Evolutionary conservation across 1,140 invertebrate species (phyloP), one percentile per base, ranked within the genome.

Genomic region (Ridgeia piscesae): DNA sequence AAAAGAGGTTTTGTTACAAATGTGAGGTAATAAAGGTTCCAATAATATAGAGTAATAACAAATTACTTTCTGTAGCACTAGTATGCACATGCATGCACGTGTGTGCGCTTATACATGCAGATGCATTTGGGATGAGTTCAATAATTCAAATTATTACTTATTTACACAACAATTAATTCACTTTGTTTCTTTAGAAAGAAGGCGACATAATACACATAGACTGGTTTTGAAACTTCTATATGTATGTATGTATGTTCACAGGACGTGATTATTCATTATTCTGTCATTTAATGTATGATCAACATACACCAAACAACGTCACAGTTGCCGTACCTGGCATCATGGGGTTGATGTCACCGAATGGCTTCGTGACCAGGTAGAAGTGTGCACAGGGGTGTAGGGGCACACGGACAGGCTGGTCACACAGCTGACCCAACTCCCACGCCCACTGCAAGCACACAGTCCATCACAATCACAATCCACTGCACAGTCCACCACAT

Each of bases 381-480:
- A 98, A 98, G 96, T 99, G 98, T 96, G 99, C 98, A 93, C 98
- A 98, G 4, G 98, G 97, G 96, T 99, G 97, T n/a, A 99, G 96
- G 17, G 98, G 98, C 89, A 99, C 98, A 96, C 98, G 98, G 0
- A 99, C 98, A 94, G 97, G 96, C 21, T 98, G 98, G 92, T 97
- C 97, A 77, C 98, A 98, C 91, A 98, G 96, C 95, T 98, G 97
- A 34, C 98, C 98, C 92, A 99, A 94, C 94, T 97, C 96, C 93
- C 97, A 95, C 35, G 97, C 96, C 97, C 97, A 97, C 97, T 97
- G 93, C 89, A 94, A 94, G 93, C 77, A 89, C 21, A 90, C 6
- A 90, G 35, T 93, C 35, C 33, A 34, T 34, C 35, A n/a, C 31
- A 35, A n/a, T n/a, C n/a, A n/a, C n/a, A n/a, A n/a, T n/a, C n/a